Evolutionary conservation across 1,140 invertebrate species (phyloP), one percentile per base, ranked within the genome.

Genomic region (Stenopsyche tienmushanensis): DNA sequence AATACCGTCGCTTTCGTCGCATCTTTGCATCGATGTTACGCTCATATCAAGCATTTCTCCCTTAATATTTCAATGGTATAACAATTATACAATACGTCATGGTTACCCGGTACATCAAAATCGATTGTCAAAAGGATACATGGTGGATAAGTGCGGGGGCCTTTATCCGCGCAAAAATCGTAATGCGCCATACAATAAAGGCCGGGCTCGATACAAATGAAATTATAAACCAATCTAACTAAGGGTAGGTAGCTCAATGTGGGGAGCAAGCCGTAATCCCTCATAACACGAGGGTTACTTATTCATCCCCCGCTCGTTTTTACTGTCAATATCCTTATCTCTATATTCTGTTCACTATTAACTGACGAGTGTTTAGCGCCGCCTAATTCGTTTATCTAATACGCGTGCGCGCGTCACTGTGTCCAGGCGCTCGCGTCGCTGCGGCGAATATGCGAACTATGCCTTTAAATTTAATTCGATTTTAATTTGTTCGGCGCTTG

Each of bases 141-240:
- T n/a, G n/a, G n/a, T n/a, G n/a, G n/a, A n/a, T n/a, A n/a, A n/a
- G n/a, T n/a, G n/a, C n/a, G n/a, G 15, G 20, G 9, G 15, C n/a
- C 17, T 9, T 57, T 57, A 57, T 57, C 53, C 53, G 53, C 18
- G 26, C 53, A 57, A 57, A 57, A 57, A 57, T 57, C 53, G 21
- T 34, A 57, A 57, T 23, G 53, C 53, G 53, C 26, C 53, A 57
- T 17, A 39, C 53, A 57, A 57, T 57, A 57, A 57, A 25, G 15
- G 41, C 23, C n/a, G 29, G 42, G 57, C 23, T 60, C 57, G 57
- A 60, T 60, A 60, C 57, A 60, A 60, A 60, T 47, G 57, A 60
- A 60, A 60, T 60, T 60, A 60, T 60, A 60, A 60, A 60, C 42
- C 57, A 60, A 60, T 60, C 57, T 60, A 60, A 60, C 57, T 60